Conservation (phyloP, 2,113 vertebrate species). For the sheep (Ovis aries) region DNA sequence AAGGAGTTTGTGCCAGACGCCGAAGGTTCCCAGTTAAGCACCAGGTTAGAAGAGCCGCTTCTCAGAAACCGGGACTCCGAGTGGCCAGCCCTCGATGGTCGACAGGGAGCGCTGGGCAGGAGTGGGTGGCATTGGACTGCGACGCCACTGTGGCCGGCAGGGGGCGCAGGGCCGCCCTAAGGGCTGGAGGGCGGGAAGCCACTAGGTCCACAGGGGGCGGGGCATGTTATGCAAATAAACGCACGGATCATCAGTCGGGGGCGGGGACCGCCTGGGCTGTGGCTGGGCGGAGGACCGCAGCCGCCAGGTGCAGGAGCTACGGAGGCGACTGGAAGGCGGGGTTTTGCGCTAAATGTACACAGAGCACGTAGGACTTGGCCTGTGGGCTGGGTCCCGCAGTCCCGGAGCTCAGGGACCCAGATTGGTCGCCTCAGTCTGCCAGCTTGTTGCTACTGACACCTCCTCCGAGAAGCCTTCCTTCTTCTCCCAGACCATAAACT, state of each 20-base stretch:
- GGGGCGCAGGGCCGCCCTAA: background rate
- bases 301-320: slow-evolving; percentile 1
- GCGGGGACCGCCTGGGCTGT: background rate
- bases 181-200: background rate
- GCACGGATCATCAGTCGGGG: background rate
- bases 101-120: background rate
- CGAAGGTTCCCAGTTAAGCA: background rate
- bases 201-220: background rate
- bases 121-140: background rate
- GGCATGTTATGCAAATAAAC: slow-evolving; percentile 39
- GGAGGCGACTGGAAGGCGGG: background rate
- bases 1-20: background rate
- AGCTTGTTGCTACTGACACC: background rate
- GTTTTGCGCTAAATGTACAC: background rate
- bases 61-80: background rate
- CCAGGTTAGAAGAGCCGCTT: too few species aligned
- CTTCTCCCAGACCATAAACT: background rate
- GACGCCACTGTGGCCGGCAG: background rate
- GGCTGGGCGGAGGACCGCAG: background rate
- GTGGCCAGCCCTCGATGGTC: fast-evolving
- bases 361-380: background rate
- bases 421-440: background rate
- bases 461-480: slow-evolving; percentile 10
- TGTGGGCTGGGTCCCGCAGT: background rate
- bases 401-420: background rate